Evolutionary conservation across 2,888 invertebrate species (phyloP).

Genomic region (Nephrocerus scutellatus): DNA sequence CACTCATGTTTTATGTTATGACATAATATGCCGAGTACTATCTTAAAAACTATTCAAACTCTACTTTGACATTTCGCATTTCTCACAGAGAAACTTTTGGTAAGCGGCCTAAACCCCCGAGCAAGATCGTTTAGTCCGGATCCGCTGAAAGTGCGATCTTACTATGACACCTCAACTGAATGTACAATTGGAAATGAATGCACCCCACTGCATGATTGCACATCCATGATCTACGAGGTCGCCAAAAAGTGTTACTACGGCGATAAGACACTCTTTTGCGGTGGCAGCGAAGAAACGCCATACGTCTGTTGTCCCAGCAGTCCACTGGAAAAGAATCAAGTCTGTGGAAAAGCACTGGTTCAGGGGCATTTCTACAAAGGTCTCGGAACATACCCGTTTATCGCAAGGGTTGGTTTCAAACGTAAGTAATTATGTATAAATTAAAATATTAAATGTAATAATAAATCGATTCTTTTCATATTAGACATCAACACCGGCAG

Average conservation of each 20-base stretch:
- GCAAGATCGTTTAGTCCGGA: too few relatives aligned
- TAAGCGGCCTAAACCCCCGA: too few relatives aligned
- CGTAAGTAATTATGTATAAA: too few relatives aligned
- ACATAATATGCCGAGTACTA: too few relatives aligned
- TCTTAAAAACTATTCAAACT: too few relatives aligned
- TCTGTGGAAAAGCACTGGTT: conserved; percentile 61
- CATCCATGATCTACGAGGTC: conserved; percentile 44
- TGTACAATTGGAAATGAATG: conserved; percentile 43
- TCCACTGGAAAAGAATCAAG: conserved; percentile 47
- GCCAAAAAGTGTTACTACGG: conserved; percentile 46
- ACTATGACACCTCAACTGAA: conserved; percentile 33
- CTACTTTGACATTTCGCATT: too few relatives aligned
- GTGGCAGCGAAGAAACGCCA: conserved; percentile 43
- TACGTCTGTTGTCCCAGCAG: conserved; percentile 47
- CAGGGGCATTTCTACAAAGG: conserved; percentile 59
- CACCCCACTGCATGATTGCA: conserved; percentile 45
- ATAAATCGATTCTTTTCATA: conserved; percentile 25
- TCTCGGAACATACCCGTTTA: conserved; percentile 69
- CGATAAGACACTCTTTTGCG: conserved; percentile 45
- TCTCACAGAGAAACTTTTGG: too few relatives aligned
- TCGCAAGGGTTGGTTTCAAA: conserved; percentile 67
- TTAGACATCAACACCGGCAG: conserved; percentile 61
- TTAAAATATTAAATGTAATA: too few relatives aligned
- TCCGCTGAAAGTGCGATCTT: conserved; percentile 29
- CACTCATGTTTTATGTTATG: too few relatives aligned